These are phyloP conservation scores for Sympetrum striolatum DNA, from an alignment of 2,888 invertebrate species.

Conservation along the genomic window DNA sequence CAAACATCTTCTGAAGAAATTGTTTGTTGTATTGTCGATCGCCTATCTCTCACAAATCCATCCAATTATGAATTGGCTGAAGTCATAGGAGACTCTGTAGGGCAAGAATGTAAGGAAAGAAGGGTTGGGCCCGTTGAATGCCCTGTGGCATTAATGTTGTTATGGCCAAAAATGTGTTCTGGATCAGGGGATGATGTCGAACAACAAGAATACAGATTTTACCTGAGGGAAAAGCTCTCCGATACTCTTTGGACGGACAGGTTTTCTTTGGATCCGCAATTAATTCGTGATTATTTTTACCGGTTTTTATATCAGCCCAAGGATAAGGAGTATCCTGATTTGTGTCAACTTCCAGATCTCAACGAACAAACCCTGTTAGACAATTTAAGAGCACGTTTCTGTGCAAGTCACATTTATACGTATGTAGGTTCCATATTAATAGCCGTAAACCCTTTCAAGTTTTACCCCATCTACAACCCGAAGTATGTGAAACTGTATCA, in stretches of 20 bases:
- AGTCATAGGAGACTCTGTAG: slow-evolving; percentile 84
- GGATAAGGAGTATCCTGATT: slow-evolving; percentile 92
- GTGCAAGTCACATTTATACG: slow-evolving; percentile 92
- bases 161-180: slow-evolving; percentile 74
- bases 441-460: slow-evolving; percentile 92
- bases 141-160: slow-evolving; percentile 81
- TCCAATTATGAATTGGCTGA: slow-evolving; percentile 84
- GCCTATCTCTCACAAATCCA: slow-evolving; percentile 67
- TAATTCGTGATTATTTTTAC: slow-evolving; percentile 91
- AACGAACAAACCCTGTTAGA: slow-evolving; percentile 92
- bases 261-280: slow-evolving; percentile 88
- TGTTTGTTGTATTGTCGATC: slow-evolving; percentile 85
- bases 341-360: slow-evolving; percentile 93
- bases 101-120: slow-evolving; percentile 91
- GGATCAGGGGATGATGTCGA: slow-evolving; percentile 14
- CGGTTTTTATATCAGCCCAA: slow-evolving; percentile 90
- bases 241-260: slow-evolving; percentile 87
- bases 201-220: slow-evolving; percentile 68
- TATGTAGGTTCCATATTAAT: slow-evolving; percentile 95
- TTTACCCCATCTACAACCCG: slow-evolving; percentile 97
- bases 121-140: slow-evolving; percentile 82
- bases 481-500: slow-evolving; percentile 96
- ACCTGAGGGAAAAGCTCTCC: slow-evolving; percentile 83
- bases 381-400: slow-evolving; percentile 87
- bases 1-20: slow-evolving; percentile 92